These are phyloP conservation scores for Upupa epops DNA, from an alignment of 2,113 vertebrate species.

Conservation along the genomic window DNA sequence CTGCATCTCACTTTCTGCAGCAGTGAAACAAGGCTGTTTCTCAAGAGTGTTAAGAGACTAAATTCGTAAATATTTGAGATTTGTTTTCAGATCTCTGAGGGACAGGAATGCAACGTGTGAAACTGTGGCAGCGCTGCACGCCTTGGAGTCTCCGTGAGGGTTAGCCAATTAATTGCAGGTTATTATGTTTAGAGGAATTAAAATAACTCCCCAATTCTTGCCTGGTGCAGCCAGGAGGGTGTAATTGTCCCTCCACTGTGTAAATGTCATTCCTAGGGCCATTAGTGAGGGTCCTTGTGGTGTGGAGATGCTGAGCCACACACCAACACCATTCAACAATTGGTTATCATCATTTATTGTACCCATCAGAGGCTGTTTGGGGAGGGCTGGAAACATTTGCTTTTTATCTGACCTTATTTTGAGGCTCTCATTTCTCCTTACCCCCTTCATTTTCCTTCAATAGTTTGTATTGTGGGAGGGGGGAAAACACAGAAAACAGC, in stretches of 20 bases:
- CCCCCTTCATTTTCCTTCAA: background rate
- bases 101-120: background rate
- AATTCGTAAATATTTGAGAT: slow-evolving; percentile 52
- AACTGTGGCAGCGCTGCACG: background rate
- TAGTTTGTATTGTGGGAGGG: background rate
- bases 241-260: background rate
- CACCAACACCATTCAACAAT: background rate
- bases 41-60: background rate
- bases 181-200: slow-evolving; percentile 15
- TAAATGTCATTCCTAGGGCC: background rate
- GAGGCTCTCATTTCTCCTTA: background rate
- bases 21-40: slow-evolving; percentile 3
- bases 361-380: background rate
- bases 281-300: background rate
- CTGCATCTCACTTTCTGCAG: background rate
- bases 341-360: background rate
- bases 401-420: background rate
- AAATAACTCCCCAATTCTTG: background rate
- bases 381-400: background rate
- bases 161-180: slow-evolving; percentile 26
- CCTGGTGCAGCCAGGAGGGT: background rate
- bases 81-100: background rate
- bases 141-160: background rate
- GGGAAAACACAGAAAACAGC: background rate
- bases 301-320: rapidly evolving